phyloP scores from a whole-genome alignment of 2,113 vertebrate genomes.

The Zosterops borbonicus region DNA sequence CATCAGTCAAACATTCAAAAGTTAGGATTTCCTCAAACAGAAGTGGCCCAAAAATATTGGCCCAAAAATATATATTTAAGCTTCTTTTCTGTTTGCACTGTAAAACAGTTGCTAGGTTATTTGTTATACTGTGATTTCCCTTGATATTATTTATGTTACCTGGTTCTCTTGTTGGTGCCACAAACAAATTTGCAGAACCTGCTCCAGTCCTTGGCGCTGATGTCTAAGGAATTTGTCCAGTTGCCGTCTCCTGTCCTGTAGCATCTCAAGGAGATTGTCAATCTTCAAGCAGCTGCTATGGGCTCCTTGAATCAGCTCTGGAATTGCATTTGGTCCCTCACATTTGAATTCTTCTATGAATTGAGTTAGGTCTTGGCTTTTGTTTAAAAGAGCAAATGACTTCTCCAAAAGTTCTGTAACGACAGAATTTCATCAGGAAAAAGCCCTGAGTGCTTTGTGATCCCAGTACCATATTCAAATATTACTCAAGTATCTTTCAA shows the following conservation, averaged over 20 bases:
- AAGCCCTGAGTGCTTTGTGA: not conserved
- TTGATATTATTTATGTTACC: constrained; percentile 45
- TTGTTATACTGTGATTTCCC: not conserved
- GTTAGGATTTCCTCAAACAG: not conserved
- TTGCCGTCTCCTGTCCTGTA: constrained; percentile 86
- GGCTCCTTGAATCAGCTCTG: constrained; percentile 72
- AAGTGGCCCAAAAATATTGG: not conserved
- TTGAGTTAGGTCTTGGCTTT: constrained; percentile 83
- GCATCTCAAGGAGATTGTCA: constrained; percentile 84
- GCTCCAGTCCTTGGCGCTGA: constrained; percentile 71
- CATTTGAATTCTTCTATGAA: constrained; percentile 83
- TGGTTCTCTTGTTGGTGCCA: constrained; percentile 82
- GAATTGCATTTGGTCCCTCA: constrained; percentile 76
- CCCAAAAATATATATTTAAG: not conserved
- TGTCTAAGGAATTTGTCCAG: constrained; percentile 77
- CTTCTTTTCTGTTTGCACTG: not conserved
- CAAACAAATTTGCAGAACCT: constrained; percentile 74
- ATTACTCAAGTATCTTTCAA: not conserved
- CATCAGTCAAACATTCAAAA: not conserved
- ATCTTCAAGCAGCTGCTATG: constrained; percentile 79
- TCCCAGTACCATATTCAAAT: not conserved
- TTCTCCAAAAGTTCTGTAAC: constrained; percentile 82
- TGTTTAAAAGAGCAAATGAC: constrained; percentile 86
- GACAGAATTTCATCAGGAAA: not conserved
- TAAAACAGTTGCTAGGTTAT: not conserved